Evolutionary conservation across 1,140 invertebrate genomes (phyloP), one percentile per base, ranked within the genome.

Genomic region (Calosoma granatense): DNA sequence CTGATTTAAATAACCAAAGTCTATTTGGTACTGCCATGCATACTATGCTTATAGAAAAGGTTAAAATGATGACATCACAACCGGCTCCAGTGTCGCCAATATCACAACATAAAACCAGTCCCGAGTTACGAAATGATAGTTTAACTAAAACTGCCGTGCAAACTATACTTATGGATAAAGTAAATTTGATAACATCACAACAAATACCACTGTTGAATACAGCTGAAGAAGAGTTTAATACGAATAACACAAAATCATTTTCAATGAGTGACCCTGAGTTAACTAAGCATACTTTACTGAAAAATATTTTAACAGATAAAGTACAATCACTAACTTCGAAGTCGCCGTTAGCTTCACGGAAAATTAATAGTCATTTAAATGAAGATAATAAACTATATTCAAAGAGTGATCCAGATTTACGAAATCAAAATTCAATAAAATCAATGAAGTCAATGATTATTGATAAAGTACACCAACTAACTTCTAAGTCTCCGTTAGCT

Each of bases 11-110:
- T 4, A 4, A 41, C 54, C 56, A 55, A 58, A 54, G 41, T 47
- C 17, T 77, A 43, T 60, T 77, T 30, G 70, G 71, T 17, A 76
- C 73, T 21, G 75, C 76, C 17, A 75, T 77, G 67, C 72, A 77
- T 61, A 77, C 75, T 23, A 76, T 77, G 36, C 63, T 77, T 14
- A 69, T 78, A 41, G 76, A 77, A 54, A 75, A 72, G 65, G 72
- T 76, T 2, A 63, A 65, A 22, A 61, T 66, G 1, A 60, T 68
- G 60, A 64, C 61, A 17, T 43, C 58, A 3, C n/a, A 58, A 47
- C n/a, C 55, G 19, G 58, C 68, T 71, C 60, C 56, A 9, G n/a
- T 6, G 6, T 6, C 6, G n/a, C 26, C 26, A 36, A 36, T 36
- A 9, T 6, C 6, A 36, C 6, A 36, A 9, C 6, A 36, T 36